These are phyloP conservation scores for Sebastes nivosus DNA, from an alignment of 2,797 vertebrate species.

Conservation along the genomic window DNA sequence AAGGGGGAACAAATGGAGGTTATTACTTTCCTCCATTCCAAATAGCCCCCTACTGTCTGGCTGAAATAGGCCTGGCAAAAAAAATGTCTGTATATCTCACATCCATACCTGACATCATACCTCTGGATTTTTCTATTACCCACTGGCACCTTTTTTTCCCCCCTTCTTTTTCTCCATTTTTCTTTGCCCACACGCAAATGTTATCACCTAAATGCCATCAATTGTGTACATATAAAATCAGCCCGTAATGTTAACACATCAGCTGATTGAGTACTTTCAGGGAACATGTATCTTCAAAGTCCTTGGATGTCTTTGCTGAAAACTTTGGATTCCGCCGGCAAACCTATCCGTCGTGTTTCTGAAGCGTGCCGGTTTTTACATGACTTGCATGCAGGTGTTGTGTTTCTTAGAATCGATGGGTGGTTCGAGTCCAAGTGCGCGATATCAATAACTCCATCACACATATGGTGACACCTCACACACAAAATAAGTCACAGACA, in stretches of 20 bases:
- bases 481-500: constrained; percentile 30
- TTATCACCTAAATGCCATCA: constrained; percentile 73
- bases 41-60: constrained; percentile 80
- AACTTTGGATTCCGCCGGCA: constrained; percentile 64
- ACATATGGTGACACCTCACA: constrained; percentile 44
- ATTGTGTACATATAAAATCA: constrained; percentile 64
- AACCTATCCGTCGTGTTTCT: constrained; percentile 39
- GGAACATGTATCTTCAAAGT: constrained; percentile 48
- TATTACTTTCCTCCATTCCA: constrained; percentile 83
- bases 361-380: constrained; percentile 39
- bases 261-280: constrained; percentile 33
- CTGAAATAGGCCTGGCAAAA: constrained; percentile 80
- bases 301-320: constrained; percentile 74
- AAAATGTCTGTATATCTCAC: constrained; percentile 81
- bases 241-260: constrained; percentile 39
- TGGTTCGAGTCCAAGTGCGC: constrained; percentile 60
- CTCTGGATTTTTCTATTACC: constrained; percentile 75
- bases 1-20: constrained; percentile 81
- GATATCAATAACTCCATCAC: constrained; percentile 73
- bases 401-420: constrained; percentile 63
- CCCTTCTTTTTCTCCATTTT: constrained; percentile 33
- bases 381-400: constrained; percentile 60
- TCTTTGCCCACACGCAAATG: constrained; percentile 65
- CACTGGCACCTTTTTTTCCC: constrained; percentile 28
- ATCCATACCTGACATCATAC: constrained; percentile 74